These are phyloP conservation scores for Pseudomyrmex flavicornis DNA, from an alignment of 1,140 invertebrate genomes.

Conservation along the genomic window DNA sequence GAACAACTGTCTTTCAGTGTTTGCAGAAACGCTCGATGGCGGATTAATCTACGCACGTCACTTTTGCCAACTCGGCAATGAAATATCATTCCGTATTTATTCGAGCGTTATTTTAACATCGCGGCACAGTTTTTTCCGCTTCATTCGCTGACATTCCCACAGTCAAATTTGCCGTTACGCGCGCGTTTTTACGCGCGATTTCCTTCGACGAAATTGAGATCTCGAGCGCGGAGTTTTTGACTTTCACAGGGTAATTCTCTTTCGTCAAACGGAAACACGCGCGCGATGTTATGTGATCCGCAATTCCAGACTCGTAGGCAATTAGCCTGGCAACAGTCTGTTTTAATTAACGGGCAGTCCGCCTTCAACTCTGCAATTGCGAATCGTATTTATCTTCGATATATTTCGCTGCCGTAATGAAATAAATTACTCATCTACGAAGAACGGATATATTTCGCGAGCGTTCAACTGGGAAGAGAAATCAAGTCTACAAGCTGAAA, in stretches of 20 bases:
- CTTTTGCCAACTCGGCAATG: not conserved
- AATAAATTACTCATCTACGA: not conserved
- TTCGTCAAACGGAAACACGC: not conserved
- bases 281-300: not conserved
- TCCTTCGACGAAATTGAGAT: not conserved
- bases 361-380: conserved; percentile 16
- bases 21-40: conserved; percentile 12
- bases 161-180: not conserved
- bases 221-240: not conserved
- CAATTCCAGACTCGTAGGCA: not conserved
- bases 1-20: not conserved
- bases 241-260: not conserved
- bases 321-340: conserved; percentile 6
- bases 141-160: not conserved
- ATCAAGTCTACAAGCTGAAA: not conserved
- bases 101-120: not conserved
- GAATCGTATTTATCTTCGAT: not conserved
- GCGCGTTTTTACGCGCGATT: not conserved
- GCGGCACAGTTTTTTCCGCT: not conserved
- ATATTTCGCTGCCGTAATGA: not conserved
- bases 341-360: conserved; percentile 15
- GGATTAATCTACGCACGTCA: not conserved
- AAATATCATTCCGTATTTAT: not conserved
- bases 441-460: not conserved
- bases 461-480: not conserved